Evolutionary conservation across 2,113 vertebrate genomes (phyloP).

Genomic region (Epinephelus fuscoguttatus): DNA sequence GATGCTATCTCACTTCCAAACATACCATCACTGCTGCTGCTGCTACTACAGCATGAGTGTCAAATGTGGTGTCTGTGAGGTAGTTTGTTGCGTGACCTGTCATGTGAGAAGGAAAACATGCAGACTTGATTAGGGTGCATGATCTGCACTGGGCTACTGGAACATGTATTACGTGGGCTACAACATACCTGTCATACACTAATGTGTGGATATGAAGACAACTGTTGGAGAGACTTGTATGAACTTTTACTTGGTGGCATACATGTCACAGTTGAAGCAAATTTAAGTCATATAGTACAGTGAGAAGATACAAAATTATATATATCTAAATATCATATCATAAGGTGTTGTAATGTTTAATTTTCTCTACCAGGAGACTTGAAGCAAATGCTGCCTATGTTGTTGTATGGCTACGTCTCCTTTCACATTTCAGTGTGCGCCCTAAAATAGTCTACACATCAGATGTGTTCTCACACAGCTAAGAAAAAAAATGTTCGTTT

Average conservation of each 20-base stretch:
- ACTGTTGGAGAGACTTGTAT: slow-evolving; percentile 21
- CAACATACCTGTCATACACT: slow-evolving; percentile 42
- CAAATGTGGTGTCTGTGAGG: neutral
- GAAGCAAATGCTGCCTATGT: neutral
- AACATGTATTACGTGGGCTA: slow-evolving; percentile 19
- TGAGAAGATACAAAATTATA: neutral
- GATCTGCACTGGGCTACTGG: slow-evolving; percentile 24
- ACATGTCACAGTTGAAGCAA: neutral
- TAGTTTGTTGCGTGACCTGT: slow-evolving; percentile 16
- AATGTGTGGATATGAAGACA: slow-evolving; percentile 35
- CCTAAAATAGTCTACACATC: neutral
- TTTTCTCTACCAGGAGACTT: neutral
- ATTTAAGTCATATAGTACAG: neutral
- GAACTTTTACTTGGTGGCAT: slow-evolving; percentile 10
- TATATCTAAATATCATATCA: neutral
- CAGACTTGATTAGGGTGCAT: slow-evolving; percentile 29
- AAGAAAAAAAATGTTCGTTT: slow-evolving; percentile 38
- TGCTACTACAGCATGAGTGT: neutral
- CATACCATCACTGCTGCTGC: neutral
- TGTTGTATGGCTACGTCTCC: neutral
- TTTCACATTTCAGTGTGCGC: neutral
- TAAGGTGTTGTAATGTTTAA: neutral
- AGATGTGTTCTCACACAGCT: slow-evolving; percentile 59
- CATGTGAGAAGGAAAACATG: slow-evolving; percentile 47
- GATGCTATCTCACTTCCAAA: neutral